Percentiles rank a stretch among this genome's conserved stretches.
These are phyloP conservation scores for Limnephilus rhombicus DNA, from an alignment of 2,888 invertebrate species.

Conservation along the genomic window DNA sequence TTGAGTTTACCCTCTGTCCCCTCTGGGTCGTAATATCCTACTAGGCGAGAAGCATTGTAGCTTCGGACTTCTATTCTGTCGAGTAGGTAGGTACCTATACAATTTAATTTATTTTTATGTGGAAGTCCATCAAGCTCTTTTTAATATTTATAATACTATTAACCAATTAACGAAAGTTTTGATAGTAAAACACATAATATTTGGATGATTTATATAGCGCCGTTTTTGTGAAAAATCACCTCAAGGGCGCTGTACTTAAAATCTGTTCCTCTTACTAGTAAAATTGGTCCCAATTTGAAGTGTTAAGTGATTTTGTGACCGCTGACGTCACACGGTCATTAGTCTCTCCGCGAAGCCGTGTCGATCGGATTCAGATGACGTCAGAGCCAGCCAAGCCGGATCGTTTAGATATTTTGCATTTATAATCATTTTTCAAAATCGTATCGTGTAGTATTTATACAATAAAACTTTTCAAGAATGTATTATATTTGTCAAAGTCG, in stretches of 20 bases:
- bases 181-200: background rate
- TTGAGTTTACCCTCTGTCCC: background rate
- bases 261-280: no score
- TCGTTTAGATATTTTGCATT: no score
- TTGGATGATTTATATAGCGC: no score
- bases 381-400: background rate
- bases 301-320: background rate
- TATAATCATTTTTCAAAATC: no score
- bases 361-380: background rate
- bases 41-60: background rate
- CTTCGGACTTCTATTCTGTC: background rate
- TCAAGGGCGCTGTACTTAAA: no score
- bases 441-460: no score
- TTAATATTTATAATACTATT: no score
- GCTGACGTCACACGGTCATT: background rate
- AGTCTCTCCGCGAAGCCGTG: background rate
- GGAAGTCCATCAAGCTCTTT: background rate
- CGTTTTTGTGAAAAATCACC: no score
- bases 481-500: background rate
- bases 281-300: no score
- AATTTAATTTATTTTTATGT: background rate
- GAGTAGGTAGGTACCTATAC: background rate
- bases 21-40: background rate
- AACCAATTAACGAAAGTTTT: background rate
- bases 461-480: background rate